Conservation (phyloP, 2,797 vertebrate species). For the Gallinago solitaria region DNA sequence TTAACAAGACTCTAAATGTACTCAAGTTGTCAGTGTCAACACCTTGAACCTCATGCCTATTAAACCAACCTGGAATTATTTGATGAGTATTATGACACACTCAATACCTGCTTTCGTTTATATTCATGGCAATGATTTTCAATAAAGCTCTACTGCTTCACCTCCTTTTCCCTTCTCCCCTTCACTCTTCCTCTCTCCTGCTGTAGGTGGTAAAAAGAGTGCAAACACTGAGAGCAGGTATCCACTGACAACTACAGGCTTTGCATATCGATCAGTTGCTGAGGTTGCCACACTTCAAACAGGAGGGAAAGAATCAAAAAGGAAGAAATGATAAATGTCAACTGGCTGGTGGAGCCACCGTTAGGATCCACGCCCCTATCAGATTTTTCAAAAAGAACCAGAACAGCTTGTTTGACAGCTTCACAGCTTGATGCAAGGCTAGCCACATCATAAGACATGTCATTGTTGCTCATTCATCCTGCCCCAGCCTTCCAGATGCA, state of each 20-base stretch:
- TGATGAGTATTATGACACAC: slow-evolving; percentile 56
- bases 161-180: slow-evolving; percentile 6
- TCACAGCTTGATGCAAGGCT: neutral
- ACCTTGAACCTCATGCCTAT: slow-evolving; percentile 58
- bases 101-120: slow-evolving; percentile 57
- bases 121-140: slow-evolving; percentile 64
- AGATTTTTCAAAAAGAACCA: neutral
- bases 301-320: neutral
- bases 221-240: slow-evolving; percentile 27
- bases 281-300: neutral
- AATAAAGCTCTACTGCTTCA: slow-evolving; percentile 51
- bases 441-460: neutral
- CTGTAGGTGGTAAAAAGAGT: neutral
- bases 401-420: neutral
- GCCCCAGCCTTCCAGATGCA: neutral
- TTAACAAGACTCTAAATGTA: slow-evolving; percentile 55
- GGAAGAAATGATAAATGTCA: neutral
- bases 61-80: slow-evolving; percentile 57
- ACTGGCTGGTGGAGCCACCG: neutral
- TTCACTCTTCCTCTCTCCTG: neutral
- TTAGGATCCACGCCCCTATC: neutral
- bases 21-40: slow-evolving; percentile 48
- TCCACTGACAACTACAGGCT: slow-evolving; percentile 6
- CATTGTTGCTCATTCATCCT: neutral
- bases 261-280: slow-evolving; percentile 1